Evolutionary conservation across 2,113 vertebrate genomes (phyloP).

Genomic region (Sander lucioperca): DNA sequence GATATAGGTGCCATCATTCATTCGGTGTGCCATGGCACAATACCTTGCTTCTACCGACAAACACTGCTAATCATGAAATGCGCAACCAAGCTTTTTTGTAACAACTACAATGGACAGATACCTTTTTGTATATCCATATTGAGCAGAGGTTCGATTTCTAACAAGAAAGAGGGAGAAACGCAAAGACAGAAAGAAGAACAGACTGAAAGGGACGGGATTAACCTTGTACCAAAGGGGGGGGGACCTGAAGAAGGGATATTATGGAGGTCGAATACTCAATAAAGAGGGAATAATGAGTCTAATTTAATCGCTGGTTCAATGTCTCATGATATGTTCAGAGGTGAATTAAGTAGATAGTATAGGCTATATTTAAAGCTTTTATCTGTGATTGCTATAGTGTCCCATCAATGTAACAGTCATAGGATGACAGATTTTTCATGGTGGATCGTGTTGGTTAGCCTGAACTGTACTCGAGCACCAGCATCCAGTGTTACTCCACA

Average conservation of each 20-base stretch:
- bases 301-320: conserved; percentile 27
- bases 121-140: no score
- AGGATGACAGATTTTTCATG: conserved; percentile 16
- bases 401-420: conserved; percentile 8
- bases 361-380: conserved; percentile 12
- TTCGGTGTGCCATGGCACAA: not conserved
- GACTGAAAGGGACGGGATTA: not conserved
- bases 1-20: not conserved
- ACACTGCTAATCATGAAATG: not conserved
- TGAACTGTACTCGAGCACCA: not conserved
- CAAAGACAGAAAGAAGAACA: not conserved
- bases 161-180: not conserved
- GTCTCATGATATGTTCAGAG: conserved; percentile 15
- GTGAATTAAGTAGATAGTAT: conserved; percentile 9
- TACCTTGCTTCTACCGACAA: no score
- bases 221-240: not conserved
- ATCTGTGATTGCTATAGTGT: not conserved
- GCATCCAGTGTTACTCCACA: not conserved
- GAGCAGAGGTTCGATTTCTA: not conserved
- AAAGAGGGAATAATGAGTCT: conserved; percentile 27
- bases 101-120: no score
- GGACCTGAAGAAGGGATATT: conserved; percentile 10
- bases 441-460: not conserved
- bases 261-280: conserved; percentile 21
- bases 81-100: not conserved